Base-by-base conservation (phyloP, 2,888 invertebrate genomes). In the Rotaria macrura region DNA sequence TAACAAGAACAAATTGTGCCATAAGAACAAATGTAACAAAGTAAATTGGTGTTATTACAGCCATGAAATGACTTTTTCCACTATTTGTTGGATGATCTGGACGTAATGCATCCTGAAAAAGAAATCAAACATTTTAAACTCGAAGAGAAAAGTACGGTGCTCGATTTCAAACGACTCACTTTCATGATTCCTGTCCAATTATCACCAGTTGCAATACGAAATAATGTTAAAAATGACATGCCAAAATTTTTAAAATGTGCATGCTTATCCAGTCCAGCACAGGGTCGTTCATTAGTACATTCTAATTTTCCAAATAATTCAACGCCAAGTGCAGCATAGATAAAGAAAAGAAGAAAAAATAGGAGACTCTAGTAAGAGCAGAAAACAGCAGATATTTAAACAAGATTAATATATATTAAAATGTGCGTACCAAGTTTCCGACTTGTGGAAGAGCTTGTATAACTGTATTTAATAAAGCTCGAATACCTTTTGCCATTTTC, bases 181-280 rank as follows among this genome's bases (percentile, higher is more conserved):
- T 99, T 99, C 99, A 99, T 99, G 89, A 99, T 99, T 87, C 99
- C 99, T 91, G 99, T 99, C 99, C 99, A 99, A 92, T 99, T 99
- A 91, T 99, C 99, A 84, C 99, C 99, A 38, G 99, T 99, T 84
- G 99, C 99, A 85, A 99, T 98, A 87, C 99, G 94, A 92, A 99
- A 99, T 88, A 99, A 93, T 49, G 99, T 99, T 87, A 99, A 93
- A 91, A 99, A 99, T 79, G 98, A 99, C 96, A 99, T 99, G 85
- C 92, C 92, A 91, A 98, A 98, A 92, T 98, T 96, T 88, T 95
- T 94, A 92, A 99, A 99, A 92, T 99, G 98, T 38, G 99, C 99
- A 91, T 99, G 99, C 92, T 97, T 97, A 74, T 98, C 97, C 55
- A 99, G 93, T 34, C 93, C 97, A 93, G 98, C 97, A 91, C 99